A percentile compares a stretch with the other conserved stretches of the same genome.
Evolutionary conservation across 2,797 vertebrate species (phyloP).

Genomic region (Sebastes reedi): DNA sequence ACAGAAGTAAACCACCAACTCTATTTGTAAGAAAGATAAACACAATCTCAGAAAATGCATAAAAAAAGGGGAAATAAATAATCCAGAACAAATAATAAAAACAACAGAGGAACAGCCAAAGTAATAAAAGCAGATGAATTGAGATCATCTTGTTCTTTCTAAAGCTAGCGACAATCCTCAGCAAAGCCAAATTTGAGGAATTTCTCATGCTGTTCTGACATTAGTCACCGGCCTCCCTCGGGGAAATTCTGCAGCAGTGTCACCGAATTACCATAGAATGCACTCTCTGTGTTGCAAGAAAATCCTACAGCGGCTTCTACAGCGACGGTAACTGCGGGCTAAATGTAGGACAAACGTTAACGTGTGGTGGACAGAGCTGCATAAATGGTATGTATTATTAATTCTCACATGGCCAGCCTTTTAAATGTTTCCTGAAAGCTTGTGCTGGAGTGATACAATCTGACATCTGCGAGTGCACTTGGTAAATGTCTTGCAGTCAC

Average conservation of each 20-base stretch:
- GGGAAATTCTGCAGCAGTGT: slow-evolving; percentile 27
- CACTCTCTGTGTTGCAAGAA: slow-evolving; percentile 11
- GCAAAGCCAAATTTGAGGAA: slow-evolving; percentile 31
- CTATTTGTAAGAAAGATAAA: no score
- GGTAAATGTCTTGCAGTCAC: slow-evolving; percentile 56
- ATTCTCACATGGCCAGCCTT: slow-evolving; percentile 64
- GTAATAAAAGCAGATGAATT: background rate
- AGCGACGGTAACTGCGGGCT: slow-evolving; percentile 9
- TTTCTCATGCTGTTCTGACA: slow-evolving; percentile 27
- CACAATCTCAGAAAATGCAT: no score
- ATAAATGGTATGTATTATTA: slow-evolving; percentile 75
- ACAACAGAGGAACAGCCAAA: background rate
- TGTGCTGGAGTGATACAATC: slow-evolving; percentile 50
- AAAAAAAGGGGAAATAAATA: background rate
- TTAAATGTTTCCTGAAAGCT: slow-evolving; percentile 76
- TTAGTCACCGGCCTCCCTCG: slow-evolving; percentile 30
- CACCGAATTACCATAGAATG: slow-evolving; percentile 38
- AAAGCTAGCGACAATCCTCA: background rate
- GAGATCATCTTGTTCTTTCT: background rate
- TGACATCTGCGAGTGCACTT: slow-evolving; percentile 58
- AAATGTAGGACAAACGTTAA: slow-evolving; percentile 59
- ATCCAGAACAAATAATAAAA: background rate
- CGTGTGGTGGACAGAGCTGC: slow-evolving; percentile 45
- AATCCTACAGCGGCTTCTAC: slow-evolving; percentile 24
- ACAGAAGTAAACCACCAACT: no score